Evolutionary conservation across 2,113 vertebrate species (phyloP).

Genomic region (Sylvicapra grimmia): DNA sequence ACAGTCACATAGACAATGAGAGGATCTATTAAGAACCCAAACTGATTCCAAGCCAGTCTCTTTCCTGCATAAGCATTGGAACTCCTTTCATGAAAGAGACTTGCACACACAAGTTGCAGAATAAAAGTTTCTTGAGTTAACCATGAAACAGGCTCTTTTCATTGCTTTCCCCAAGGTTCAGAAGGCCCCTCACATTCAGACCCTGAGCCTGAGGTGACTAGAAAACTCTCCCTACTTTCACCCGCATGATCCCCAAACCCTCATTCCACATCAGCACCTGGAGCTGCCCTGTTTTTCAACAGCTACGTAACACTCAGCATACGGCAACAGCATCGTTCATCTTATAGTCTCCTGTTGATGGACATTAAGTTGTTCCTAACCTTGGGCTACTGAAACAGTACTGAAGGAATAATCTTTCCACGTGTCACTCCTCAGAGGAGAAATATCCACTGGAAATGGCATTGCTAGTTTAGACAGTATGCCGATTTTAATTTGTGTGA

Average conservation of each 20-base stretch:
- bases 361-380: not conserved
- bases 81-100: not conserved
- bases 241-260: accelerated
- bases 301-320: accelerated
- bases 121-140: not conserved
- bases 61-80: accelerated
- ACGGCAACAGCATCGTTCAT: accelerated
- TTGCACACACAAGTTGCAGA: no score
- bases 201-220: accelerated
- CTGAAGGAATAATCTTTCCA: no score
- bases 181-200: not conserved
- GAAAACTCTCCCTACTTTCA: accelerated
- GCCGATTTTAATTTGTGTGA: not conserved
- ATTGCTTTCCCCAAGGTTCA: not conserved
- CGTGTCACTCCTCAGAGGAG: accelerated
- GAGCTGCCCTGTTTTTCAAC: not conserved
- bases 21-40: not conserved
- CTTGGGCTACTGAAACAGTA: not conserved
- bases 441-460: accelerated
- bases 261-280: not conserved
- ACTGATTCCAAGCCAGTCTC: not conserved
- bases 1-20: not conserved
- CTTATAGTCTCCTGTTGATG: not conserved
- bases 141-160: not conserved
- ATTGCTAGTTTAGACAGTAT: accelerated